phyloP scores from a whole-genome alignment of 2,797 vertebrate species.

The Rhinophrynus dorsalis region DNA sequence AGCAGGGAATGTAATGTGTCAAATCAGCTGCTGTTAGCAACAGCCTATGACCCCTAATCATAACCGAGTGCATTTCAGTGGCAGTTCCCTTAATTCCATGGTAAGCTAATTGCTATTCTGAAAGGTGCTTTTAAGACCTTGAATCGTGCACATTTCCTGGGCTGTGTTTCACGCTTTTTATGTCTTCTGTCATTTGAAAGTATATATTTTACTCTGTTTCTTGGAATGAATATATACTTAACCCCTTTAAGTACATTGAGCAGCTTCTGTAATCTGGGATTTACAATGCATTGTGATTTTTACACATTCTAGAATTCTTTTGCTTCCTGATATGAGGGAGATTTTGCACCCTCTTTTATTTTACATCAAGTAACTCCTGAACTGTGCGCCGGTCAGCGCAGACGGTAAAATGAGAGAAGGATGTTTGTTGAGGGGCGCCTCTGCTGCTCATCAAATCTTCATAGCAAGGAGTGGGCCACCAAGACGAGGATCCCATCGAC shows the following conservation, averaged over 20 bases:
- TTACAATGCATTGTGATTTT: too few relatives aligned
- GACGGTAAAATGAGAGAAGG: too few relatives aligned
- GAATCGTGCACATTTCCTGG: slow-evolving; percentile 21
- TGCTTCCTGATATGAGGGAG: too few relatives aligned
- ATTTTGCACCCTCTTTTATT: too few relatives aligned
- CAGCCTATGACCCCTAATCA: slow-evolving; percentile 21
- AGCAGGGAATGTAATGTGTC: slow-evolving; percentile 33
- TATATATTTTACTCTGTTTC: background rate
- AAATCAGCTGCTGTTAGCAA: slow-evolving; percentile 29
- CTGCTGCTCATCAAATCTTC: too few relatives aligned
- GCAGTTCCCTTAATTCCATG: slow-evolving; percentile 13
- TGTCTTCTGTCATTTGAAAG: background rate
- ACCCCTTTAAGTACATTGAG: background rate
- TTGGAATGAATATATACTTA: background rate
- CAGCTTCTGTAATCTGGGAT: background rate
- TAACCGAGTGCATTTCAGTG: background rate
- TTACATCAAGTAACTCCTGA: too few relatives aligned
- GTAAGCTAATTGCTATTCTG: slow-evolving; percentile 9
- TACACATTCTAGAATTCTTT: too few relatives aligned
- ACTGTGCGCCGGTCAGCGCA: too few relatives aligned
- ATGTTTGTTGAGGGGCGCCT: too few relatives aligned
- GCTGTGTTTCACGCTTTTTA: slow-evolving; percentile 1
- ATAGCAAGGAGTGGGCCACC: too few relatives aligned
- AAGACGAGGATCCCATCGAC: too few relatives aligned
- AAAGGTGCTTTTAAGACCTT: slow-evolving; percentile 9